Base-by-base conservation (phyloP, 2,888 invertebrate species). In the Eupsilia transversa region DNA sequence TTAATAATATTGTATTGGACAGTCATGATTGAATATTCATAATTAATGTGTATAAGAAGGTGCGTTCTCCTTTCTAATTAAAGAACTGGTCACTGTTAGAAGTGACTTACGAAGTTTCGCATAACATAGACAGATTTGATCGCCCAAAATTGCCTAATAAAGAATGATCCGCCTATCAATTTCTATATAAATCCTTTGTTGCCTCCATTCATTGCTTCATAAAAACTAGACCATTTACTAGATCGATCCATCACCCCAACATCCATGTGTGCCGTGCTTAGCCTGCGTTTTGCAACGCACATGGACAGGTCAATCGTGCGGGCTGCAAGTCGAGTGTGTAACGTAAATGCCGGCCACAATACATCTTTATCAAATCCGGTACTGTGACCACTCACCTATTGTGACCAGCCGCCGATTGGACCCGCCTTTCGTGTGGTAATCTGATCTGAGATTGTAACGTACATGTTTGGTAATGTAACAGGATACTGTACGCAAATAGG, bases 271-370 rank as follows among this genome's bases (percentile, higher is more conserved):
- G 83, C 89, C 84, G 72, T 73, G 82, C 87, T 83, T 88, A 86
- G 82, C 30, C 78, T 81, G 77, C 79, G 85, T 92, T 91, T 92
- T 90, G 91, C 88, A 92, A 93, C 90, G 87, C 89, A 89, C 87
- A 85, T 90, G 91, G 89, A 92, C 94, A 93, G 93, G 92, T 94
- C 93, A 93, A 90, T 93, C 94, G 92, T 93, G 94, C 89, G 85
- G 87, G 84, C 87, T 77, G 65, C 78, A 60, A 84, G 81, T 72
- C 80, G 82, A 80, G 80, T 86, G 79, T 84, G 86, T 87, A 84
- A 88, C 82, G 75, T 69, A 60, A 84, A 86, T 74, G 67, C 64
- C 59, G 61, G 72, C 76, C 74, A 87, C 78, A 80, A 88, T 88
- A 88, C 88, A 86, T 88, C 88, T 88, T 86, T 86, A 88, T 88